Evolutionary conservation across 2,888 invertebrate genomes (phyloP).

Genomic region (Drosophila helvetica): DNA sequence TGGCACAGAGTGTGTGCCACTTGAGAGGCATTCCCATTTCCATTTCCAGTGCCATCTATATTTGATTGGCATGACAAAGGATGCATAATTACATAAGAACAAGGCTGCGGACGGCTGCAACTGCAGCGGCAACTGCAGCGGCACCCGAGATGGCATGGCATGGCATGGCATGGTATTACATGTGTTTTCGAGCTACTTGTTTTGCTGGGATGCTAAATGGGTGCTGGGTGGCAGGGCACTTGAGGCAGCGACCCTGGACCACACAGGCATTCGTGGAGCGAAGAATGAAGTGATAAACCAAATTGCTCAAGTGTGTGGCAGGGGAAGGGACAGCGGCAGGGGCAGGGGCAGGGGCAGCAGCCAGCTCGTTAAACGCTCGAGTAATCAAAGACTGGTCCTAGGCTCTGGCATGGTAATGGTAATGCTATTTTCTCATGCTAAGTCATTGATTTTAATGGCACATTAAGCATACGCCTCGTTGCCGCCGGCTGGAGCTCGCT

Average conservation of each 20-base stretch:
- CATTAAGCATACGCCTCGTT: constrained; percentile 78
- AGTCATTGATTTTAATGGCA: constrained; percentile 72
- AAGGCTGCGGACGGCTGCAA: not conserved
- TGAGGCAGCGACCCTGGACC: constrained; percentile 54
- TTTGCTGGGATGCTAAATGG: constrained; percentile 20
- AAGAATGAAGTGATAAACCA: constrained; percentile 70
- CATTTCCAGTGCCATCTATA: constrained; percentile 23
- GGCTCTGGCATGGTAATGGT: constrained; percentile 35
- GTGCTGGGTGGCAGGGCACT: constrained; percentile 50
- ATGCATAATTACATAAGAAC: constrained; percentile 66
- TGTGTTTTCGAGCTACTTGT: constrained; percentile 63
- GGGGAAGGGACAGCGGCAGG: constrained; percentile 1
- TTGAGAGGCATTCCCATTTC: constrained; percentile 45
- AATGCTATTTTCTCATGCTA: constrained; percentile 57
- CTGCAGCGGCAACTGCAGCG: constrained; percentile 31
- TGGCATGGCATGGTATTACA: constrained; percentile 30
- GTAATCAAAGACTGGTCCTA: constrained; percentile 6
- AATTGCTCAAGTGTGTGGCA: constrained; percentile 56
- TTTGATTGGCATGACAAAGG: constrained; percentile 62
- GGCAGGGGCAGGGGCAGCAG: not conserved
- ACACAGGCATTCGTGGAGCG: constrained; percentile 52
- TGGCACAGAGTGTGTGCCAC: constrained; percentile 31
- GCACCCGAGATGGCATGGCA: constrained; percentile 7
- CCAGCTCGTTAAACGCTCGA: constrained; percentile 60
- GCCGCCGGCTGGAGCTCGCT: constrained; percentile 51